Evolutionary conservation across 1,140 invertebrate species (phyloP).

Genomic region (Hyposmocoma kahamanoa): DNA sequence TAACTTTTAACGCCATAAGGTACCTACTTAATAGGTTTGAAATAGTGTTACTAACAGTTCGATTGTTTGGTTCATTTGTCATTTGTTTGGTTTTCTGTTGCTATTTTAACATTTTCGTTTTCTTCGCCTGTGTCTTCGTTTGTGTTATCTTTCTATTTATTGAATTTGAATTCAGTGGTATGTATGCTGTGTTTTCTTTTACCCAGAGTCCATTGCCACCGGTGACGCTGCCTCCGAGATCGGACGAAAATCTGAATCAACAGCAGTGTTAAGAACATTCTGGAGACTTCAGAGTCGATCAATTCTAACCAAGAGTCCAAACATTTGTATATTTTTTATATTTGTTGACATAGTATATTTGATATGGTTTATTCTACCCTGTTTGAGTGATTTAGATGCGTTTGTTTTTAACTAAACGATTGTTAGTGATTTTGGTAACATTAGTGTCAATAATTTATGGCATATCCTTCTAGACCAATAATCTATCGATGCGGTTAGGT

Average conservation of each 20-base stretch:
- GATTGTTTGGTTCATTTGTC: conserved; percentile 15
- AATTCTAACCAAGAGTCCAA: conserved; percentile 48
- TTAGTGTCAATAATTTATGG: conserved; percentile 31
- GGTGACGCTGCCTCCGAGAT: conserved; percentile 75
- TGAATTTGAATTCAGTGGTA: too few relatives aligned
- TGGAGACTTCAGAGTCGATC: conserved; percentile 18
- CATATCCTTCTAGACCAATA: conserved; percentile 29
- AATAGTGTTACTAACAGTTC: conserved; percentile 3
- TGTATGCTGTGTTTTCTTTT: conserved; percentile 44
- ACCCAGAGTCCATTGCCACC: conserved; percentile 79
- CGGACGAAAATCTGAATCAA: conserved; percentile 79
- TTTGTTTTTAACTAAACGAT: conserved; percentile 4
- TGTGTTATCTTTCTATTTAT: too few relatives aligned
- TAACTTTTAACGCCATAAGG: conserved; percentile 10
- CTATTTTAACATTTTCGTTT: background rate
- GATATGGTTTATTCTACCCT: conserved; percentile 10
- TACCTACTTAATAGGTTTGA: background rate
- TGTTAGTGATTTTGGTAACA: conserved; percentile 11
- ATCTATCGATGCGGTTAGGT: background rate
- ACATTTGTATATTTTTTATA: conserved; percentile 34
- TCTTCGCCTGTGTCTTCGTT: too few relatives aligned
- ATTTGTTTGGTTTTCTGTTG: conserved; percentile 21
- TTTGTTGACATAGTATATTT: conserved; percentile 22
- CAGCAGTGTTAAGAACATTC: conserved; percentile 45
- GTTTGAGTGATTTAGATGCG: conserved; percentile 12